These are phyloP conservation scores for Setipinna tenuifilis DNA, from an alignment of 2,797 vertebrate genomes.

Conservation along the genomic window DNA sequence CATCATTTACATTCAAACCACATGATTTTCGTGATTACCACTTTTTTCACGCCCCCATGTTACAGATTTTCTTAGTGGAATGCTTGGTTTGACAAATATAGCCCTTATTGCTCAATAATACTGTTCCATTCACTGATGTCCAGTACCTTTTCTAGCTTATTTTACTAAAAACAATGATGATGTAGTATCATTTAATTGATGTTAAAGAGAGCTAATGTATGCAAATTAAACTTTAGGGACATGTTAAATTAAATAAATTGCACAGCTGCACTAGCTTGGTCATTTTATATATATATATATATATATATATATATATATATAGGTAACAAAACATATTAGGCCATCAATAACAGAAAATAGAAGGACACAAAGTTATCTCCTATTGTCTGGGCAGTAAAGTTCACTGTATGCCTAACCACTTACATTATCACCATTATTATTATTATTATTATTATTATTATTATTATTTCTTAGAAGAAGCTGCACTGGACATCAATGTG, in stretches of 20 bases:
- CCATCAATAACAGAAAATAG: too few relatives aligned
- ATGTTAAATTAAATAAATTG: too few relatives aligned
- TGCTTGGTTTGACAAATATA: background rate
- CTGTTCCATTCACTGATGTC: background rate
- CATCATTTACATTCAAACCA: background rate
- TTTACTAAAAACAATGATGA: background rate
- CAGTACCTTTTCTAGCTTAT: background rate
- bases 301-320: too few relatives aligned
- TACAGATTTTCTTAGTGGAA: background rate
- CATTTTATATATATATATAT: too few relatives aligned
- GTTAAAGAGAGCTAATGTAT: background rate
- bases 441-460: too few relatives aligned
- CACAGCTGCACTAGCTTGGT: too few relatives aligned
- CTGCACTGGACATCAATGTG: constrained; percentile 2
- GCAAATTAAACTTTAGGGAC: background rate
- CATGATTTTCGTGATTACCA: background rate
- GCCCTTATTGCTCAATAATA: background rate
- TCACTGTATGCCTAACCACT: too few relatives aligned
- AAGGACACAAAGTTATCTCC: too few relatives aligned
- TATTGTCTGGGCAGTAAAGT: too few relatives aligned
- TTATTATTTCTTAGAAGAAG: background rate
- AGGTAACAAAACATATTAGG: too few relatives aligned
- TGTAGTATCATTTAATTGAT: background rate
- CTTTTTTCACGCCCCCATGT: background rate
- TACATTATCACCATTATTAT: too few relatives aligned